Conservation (phyloP, 2,113 vertebrate species). For the Chunga burmeisteri region DNA sequence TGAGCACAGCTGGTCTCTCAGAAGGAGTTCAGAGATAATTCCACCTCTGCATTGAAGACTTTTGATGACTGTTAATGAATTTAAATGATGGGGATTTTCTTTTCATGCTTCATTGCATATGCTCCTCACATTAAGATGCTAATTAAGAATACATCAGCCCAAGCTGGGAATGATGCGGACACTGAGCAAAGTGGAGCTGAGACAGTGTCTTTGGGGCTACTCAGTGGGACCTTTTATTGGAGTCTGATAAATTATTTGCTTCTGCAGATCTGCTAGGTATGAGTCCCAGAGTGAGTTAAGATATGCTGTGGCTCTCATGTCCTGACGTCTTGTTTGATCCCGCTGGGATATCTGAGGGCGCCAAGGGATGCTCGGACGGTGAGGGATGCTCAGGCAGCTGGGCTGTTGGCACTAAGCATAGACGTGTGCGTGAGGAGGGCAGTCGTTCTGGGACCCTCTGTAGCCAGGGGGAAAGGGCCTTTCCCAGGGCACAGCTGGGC, state of each 20-base stretch:
- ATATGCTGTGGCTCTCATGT: neutral
- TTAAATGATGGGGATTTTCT: constrained; percentile 79
- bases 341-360: neutral
- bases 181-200: constrained; percentile 21
- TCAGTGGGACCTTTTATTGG: neutral
- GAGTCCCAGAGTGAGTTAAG: neutral
- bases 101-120: constrained; percentile 68
- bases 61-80: constrained; percentile 76
- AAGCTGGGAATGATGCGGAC: constrained; percentile 10
- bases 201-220: neutral
- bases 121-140: constrained; percentile 73
- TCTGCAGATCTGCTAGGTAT: neutral
- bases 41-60: constrained; percentile 67
- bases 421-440: neutral
- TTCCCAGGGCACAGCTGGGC: neutral
- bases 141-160: constrained; percentile 68
- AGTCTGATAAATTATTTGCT: constrained; percentile 13
- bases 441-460: neutral
- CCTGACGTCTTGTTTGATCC: neutral
- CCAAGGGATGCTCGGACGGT: neutral
- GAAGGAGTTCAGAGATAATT: constrained; percentile 73
- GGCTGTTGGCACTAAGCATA: neutral
- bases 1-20: constrained; percentile 66
- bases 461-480: neutral
- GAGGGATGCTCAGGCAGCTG: neutral